phyloP scores from a whole-genome alignment of 2,888 invertebrate genomes.

The Polymixis lichenea region DNA sequence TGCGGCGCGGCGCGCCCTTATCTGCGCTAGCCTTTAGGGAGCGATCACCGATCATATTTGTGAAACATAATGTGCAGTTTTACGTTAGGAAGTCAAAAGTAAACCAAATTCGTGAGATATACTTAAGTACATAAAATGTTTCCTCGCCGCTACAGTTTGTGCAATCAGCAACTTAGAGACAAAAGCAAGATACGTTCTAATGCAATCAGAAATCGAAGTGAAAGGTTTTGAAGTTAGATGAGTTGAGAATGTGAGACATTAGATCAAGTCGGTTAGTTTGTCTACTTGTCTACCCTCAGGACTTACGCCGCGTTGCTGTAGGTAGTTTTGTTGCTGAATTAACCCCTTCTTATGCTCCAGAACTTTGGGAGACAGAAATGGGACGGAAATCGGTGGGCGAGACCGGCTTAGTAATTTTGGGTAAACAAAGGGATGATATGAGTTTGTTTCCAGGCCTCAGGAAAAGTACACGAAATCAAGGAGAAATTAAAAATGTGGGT shows the following conservation, averaged over 20 bases:
- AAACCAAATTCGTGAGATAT: background rate
- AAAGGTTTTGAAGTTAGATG: background rate
- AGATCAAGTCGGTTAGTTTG: background rate
- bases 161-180: background rate
- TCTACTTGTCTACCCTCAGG: background rate
- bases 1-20: background rate
- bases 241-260: background rate
- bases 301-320: background rate
- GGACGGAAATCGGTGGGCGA: no score
- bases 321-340: background rate
- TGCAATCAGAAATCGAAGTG: background rate
- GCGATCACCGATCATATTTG: background rate
- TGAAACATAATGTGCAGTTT: background rate
- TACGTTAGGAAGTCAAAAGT: background rate
- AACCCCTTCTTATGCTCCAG: no score
- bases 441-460: no score
- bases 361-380: no score
- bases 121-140: background rate
- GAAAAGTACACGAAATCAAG: accelerated
- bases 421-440: no score
- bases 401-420: no score
- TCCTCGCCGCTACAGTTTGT: background rate
- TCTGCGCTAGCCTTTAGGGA: background rate
- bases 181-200: slow-evolving; percentile 6
- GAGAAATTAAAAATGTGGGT: no score